phyloP scores from a whole-genome alignment of 2,888 invertebrate genomes.

The Opisthograptis luteolata region DNA sequence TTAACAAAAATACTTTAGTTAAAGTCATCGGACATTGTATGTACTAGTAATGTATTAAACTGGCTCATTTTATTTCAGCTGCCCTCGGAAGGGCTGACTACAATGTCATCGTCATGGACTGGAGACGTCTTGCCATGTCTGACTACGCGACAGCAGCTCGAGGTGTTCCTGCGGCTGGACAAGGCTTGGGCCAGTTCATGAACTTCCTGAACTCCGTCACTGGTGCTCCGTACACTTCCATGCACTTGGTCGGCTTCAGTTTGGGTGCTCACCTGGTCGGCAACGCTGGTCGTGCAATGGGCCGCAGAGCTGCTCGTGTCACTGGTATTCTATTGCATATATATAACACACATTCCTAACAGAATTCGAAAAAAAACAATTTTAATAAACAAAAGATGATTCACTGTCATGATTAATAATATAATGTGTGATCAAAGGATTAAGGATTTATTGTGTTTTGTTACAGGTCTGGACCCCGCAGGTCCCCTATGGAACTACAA shows the following conservation, averaged over 20 bases:
- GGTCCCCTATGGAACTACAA: slow-evolving; percentile 62
- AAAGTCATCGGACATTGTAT: background rate
- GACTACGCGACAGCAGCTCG: slow-evolving; percentile 51
- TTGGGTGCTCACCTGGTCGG: slow-evolving; percentile 63
- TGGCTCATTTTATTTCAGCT: slow-evolving; percentile 34
- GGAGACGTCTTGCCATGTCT: slow-evolving; percentile 51
- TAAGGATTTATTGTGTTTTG: no score
- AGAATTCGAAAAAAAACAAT: no score
- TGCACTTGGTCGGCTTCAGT: slow-evolving; percentile 62
- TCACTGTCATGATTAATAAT: no score
- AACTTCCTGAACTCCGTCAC: slow-evolving; percentile 43
- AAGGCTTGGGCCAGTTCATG: slow-evolving; percentile 55
- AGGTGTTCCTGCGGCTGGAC: slow-evolving; percentile 55
- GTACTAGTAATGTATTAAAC: no score
- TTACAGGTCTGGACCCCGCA: slow-evolving; percentile 64
- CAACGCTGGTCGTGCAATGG: slow-evolving; percentile 50
- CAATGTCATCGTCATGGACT: slow-evolving; percentile 61
- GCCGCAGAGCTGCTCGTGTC: slow-evolving; percentile 51
- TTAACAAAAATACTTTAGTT: background rate
- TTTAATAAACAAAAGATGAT: no score
- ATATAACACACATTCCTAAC: no score
- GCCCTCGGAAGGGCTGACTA: slow-evolving; percentile 44
- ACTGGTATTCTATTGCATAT: slow-evolving; percentile 45
- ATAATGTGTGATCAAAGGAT: no score
- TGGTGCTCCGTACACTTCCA: slow-evolving; percentile 41